These are phyloP conservation scores for Drosophila nigricruria DNA, from an alignment of 2,888 invertebrate genomes.

Conservation along the genomic window DNA sequence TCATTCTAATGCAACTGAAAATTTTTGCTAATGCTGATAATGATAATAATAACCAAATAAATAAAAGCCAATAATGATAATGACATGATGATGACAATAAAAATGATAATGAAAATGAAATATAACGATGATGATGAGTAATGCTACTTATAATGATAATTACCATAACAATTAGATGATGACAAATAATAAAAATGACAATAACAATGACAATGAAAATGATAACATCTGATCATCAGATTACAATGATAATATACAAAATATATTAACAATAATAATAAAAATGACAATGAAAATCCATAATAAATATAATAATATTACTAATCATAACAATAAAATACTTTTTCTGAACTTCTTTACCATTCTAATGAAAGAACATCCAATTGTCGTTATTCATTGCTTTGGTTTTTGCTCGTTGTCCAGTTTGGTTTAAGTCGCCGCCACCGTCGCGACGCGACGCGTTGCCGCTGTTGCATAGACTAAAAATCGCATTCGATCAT, in stretches of 20 bases:
- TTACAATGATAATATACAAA: background rate
- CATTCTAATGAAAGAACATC: constrained; percentile 5
- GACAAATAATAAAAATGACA: background rate
- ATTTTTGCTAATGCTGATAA: background rate
- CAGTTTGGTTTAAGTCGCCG: constrained; percentile 56
- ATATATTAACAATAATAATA: background rate
- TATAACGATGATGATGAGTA: background rate
- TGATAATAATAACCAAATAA: too few relatives aligned
- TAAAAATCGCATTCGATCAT: constrained; percentile 83
- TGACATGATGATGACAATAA: background rate
- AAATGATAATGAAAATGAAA: background rate
- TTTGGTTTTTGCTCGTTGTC: constrained; percentile 51
- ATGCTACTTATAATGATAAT: background rate
- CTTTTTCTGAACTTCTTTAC: background rate
- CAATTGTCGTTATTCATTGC: background rate
- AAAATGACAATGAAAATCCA: background rate
- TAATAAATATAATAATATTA: background rate
- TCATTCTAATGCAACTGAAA: background rate
- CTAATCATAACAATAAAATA: background rate
- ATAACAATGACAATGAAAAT: background rate
- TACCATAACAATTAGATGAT: background rate
- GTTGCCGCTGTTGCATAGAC: constrained; percentile 68
- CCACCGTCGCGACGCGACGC: constrained; percentile 58
- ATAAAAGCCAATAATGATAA: too few relatives aligned
- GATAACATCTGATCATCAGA: too few relatives aligned